Evolutionary conservation across 2,888 invertebrate species (phyloP).

Genomic region (Bombyx huttoni): DNA sequence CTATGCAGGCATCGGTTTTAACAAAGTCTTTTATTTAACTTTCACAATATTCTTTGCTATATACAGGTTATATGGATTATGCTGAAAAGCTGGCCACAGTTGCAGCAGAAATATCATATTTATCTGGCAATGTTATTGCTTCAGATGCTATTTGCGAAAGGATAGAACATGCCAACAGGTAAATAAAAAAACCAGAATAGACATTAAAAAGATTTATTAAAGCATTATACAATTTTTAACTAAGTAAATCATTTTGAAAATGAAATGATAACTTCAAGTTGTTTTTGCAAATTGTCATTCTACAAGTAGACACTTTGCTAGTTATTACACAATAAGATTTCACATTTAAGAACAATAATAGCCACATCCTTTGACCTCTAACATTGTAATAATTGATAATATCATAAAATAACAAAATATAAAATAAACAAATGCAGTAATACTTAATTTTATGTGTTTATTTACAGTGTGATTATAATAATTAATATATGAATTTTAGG

Average conservation of each 20-base stretch:
- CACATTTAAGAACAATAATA: slow-evolving; percentile 31
- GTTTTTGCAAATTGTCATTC: slow-evolving; percentile 5
- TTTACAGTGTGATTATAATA: not conserved
- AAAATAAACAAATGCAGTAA: slow-evolving; percentile 4
- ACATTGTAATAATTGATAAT: slow-evolving; percentile 37
- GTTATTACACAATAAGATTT: slow-evolving; percentile 6
- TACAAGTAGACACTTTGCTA: slow-evolving; percentile 1
- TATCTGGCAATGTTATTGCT: slow-evolving; percentile 65
- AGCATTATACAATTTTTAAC: slow-evolving; percentile 24
- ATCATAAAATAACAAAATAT: slow-evolving; percentile 24
- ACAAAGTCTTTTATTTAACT: not conserved
- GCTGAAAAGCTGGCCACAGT: slow-evolving; percentile 67
- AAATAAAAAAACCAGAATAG: slow-evolving; percentile 13
- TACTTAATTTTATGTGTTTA: slow-evolving; percentile 2
- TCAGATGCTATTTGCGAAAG: slow-evolving; percentile 70
- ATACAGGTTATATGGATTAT: slow-evolving; percentile 67
- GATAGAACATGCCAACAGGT: slow-evolving; percentile 62
- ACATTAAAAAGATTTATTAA: slow-evolving; percentile 28
- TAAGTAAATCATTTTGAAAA: not conserved
- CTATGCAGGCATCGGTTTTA: not conserved
- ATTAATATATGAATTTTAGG: slow-evolving; percentile 20
- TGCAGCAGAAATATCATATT: slow-evolving; percentile 67
- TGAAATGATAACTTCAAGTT: not conserved
- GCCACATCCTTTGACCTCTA: slow-evolving; percentile 40
- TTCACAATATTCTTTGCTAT: not conserved